Evolutionary conservation across 2,888 invertebrate species (phyloP).

Genomic region (Cinara cedri): DNA sequence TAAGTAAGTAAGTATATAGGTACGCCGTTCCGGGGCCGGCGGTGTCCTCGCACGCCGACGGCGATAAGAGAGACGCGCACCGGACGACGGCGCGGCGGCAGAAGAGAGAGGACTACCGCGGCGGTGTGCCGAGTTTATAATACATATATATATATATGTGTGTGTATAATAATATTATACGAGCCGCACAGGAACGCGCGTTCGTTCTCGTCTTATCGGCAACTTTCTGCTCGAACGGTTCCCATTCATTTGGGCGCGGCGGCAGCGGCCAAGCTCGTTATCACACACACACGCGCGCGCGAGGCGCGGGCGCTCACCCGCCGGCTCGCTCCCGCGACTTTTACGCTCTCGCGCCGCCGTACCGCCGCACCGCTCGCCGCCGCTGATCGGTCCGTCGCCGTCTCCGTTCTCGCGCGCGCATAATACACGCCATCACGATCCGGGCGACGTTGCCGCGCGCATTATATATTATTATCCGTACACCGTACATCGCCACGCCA

Average conservation of each 20-base stretch:
- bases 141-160: constrained; percentile 27
- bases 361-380: background rate
- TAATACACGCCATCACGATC: background rate
- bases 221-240: constrained; percentile 56
- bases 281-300: constrained; percentile 44
- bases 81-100: background rate
- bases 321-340: constrained; percentile 2
- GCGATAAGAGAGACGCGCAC: constrained; percentile 45
- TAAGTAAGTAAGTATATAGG: too few species aligned
- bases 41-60: constrained; percentile 11
- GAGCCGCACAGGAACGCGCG: constrained; percentile 3
- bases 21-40: background rate
- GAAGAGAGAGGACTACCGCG: constrained; percentile 6
- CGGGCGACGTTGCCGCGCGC: background rate
- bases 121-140: background rate
- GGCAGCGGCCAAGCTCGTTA: constrained; percentile 51
- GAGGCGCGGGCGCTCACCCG: constrained; percentile 40
- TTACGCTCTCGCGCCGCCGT: background rate
- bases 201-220: constrained; percentile 56
- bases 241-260: constrained; percentile 50
- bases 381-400: background rate
- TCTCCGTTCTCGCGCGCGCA: background rate
- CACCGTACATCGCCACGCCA: background rate
- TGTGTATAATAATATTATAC: too few species aligned
- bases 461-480: background rate